Evolutionary conservation across 2,888 invertebrate genomes (phyloP), one percentile per base, ranked within the genome.

Genomic region (Melikaiella ostensackeni): DNA sequence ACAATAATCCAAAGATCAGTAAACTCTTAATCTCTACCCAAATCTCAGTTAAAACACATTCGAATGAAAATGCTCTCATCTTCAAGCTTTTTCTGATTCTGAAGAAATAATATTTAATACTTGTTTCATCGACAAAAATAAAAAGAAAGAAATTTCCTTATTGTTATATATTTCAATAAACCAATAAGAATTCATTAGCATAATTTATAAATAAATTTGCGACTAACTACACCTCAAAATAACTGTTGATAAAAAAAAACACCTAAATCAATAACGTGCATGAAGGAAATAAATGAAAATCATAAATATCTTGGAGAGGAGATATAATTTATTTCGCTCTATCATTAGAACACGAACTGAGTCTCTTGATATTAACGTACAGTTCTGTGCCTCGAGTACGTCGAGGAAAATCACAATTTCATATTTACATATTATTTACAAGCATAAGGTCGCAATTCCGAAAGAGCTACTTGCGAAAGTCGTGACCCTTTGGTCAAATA

Each of bases 321-420:
- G 87, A 87, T 89, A 89, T 90, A 90, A 90, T 90, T 89, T 90
- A 90, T 90, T 87, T 88, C 83, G 84, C 88, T 90, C 89, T 88
- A 88, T 89, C 89, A 89, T 88, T 89, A 87, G 86, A 90, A 90
- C 89, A 89, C 89, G 89, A 89, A 88, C 88, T 86, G 87, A 88
- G 86, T 88, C 85, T 84, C 84, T 84, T 84, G 85, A 87, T 86
- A 81, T 84, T 78, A 83, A 78, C 84, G 84, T 89, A 87, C 86
- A 86, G 85, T 87, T 84, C 85, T 87, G 87, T 82, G 84, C 79
- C 82, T 87, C 84, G 84, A 83, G 85, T 84, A 86, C 84, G 85
- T 86, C 87, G 81, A 88, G 85, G 87, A 84, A 85, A 89, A 90
- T 90, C 90, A 90, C 90, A 90, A 86, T 89, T 87, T 86, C 84